phyloP scores from a whole-genome alignment of 2,113 vertebrate species.

The Poicephalus gulielmi region DNA sequence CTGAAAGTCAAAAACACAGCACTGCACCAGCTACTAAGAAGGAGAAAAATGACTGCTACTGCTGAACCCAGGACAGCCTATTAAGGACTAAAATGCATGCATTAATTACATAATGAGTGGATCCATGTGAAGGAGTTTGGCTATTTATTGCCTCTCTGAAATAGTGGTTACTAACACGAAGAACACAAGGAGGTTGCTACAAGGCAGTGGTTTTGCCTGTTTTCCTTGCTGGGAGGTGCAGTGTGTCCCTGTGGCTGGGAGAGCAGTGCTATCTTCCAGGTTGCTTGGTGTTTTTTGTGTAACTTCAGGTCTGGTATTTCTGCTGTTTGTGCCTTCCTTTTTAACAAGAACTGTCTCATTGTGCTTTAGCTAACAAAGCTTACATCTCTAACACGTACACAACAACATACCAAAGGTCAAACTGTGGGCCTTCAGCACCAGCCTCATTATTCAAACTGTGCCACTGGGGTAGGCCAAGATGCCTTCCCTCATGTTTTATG shows the following conservation, averaged over 20 bases:
- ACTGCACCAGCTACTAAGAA: too few relatives aligned
- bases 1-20: too few relatives aligned
- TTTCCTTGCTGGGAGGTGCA: background rate
- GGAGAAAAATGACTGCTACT: too few relatives aligned
- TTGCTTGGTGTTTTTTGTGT: background rate
- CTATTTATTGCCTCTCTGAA: background rate
- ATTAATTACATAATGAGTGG: background rate
- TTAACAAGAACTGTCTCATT: background rate
- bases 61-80: too few relatives aligned
- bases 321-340: background rate
- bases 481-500: background rate
- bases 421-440: background rate
- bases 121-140: background rate
- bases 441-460: background rate
- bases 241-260: rapidly evolving
- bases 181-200: background rate
- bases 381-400: background rate
- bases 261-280: background rate
- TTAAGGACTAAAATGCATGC: background rate
- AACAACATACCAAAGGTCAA: background rate
- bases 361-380: background rate
- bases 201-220: background rate
- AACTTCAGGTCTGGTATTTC: background rate
- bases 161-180: background rate
- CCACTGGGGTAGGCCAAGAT: background rate